These are phyloP conservation scores for Lepilemur septentrionalis DNA, from an alignment of 2,797 vertebrate genomes.

Conservation along the genomic window DNA sequence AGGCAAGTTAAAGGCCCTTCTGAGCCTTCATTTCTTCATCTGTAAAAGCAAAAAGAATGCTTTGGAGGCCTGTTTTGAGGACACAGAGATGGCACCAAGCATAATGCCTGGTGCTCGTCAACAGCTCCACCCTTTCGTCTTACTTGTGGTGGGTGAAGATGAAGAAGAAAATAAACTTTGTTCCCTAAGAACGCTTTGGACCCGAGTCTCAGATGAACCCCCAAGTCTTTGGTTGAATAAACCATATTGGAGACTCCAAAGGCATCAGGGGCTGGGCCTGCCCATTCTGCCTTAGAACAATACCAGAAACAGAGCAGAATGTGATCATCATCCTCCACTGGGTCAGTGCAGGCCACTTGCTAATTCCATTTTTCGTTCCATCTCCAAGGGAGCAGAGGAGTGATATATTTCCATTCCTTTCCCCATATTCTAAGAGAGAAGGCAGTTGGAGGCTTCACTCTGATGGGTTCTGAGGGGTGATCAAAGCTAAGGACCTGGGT, in stretches of 20 bases:
- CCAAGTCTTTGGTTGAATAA: background rate
- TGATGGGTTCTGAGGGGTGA: background rate
- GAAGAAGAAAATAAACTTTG: background rate
- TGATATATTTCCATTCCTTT: background rate
- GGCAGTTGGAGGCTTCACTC: background rate
- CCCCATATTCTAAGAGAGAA: background rate
- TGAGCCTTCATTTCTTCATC: background rate
- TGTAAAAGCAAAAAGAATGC: background rate
- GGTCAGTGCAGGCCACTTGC: background rate
- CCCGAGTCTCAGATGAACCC: background rate
- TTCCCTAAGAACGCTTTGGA: background rate
- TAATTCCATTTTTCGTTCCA: background rate
- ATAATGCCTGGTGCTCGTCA: accelerated
- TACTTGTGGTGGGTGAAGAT: background rate
- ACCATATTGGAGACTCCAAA: background rate
- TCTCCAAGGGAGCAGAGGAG: background rate
- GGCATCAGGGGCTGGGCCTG: background rate
- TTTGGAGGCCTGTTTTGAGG: background rate
- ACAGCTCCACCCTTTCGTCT: background rate
- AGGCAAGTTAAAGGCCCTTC: background rate
- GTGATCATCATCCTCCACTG: background rate
- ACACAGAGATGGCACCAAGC: background rate
- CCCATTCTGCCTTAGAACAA: background rate
- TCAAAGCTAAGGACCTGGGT: background rate
- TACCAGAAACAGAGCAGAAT: background rate